Conservation (phyloP, 2,888 invertebrate genomes). For the Chironomus tentans region DNA sequence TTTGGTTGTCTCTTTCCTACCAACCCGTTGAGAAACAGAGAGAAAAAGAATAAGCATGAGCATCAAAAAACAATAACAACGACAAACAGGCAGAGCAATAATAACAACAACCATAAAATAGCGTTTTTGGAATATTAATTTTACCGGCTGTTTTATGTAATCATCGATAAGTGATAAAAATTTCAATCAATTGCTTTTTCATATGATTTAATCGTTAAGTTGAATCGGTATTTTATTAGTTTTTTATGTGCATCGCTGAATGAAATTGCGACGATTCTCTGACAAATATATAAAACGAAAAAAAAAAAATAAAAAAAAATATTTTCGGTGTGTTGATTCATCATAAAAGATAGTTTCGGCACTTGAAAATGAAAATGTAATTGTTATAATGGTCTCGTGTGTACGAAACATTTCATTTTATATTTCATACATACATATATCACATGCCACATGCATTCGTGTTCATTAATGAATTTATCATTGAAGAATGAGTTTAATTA, state of each 20-base stretch:
- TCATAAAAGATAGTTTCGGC: slow-evolving; percentile 20
- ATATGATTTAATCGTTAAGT: slow-evolving; percentile 13
- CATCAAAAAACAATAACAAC: slow-evolving; percentile 2
- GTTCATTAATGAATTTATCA: neutral
- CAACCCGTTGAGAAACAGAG: neutral
- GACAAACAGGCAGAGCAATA: neutral
- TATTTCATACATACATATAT: too few relatives aligned
- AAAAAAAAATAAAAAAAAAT: too few relatives aligned
- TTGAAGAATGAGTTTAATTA: neutral
- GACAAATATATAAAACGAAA: neutral
- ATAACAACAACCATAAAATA: slow-evolving; percentile 6
- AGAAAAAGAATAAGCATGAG: neutral
- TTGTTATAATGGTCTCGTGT: slow-evolving; percentile 3
- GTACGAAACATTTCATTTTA: too few relatives aligned
- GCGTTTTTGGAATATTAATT: slow-evolving; percentile 19
- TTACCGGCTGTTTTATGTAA: slow-evolving; percentile 13
- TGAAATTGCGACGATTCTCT: neutral
- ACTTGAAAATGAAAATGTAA: slow-evolving; percentile 4
- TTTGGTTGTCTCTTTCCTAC: neutral
- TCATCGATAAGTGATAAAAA: slow-evolving; percentile 25
- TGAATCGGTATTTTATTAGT: slow-evolving; percentile 20
- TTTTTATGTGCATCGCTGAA: neutral
- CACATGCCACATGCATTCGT: too few relatives aligned
- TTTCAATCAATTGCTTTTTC: slow-evolving; percentile 24
- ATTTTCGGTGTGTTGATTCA: slow-evolving; percentile 16